Base-by-base conservation (phyloP, 2,888 invertebrate species). In the Prenolepis imparis region DNA sequence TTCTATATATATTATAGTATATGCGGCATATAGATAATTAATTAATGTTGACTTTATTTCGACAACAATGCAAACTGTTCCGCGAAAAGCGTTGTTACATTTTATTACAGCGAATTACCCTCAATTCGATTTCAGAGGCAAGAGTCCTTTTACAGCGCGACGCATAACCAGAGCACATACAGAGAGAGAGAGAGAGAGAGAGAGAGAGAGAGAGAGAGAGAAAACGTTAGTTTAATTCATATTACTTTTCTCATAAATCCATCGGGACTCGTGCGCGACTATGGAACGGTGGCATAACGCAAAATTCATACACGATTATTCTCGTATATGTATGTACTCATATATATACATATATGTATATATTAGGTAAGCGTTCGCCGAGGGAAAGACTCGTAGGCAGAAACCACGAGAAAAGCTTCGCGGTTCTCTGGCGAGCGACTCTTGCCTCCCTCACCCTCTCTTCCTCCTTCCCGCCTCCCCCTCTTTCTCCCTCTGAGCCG, bases 151-250 rank as follows among this genome's bases (percentile, higher is more conserved):
- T 52, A 74, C 68, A 73, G 36, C 8, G 39, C 48, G 24, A 39
- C n/a, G 61, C 41, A 39, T 61, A 21, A 64, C 21, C 61, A 39
- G 57, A 18, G 57, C 82, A 80, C 83, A 91, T 90, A n/a, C 2
- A n/a, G 6, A 52, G 52, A n/a, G n/a, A n/a, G n/a, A 91, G 90
- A n/a, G n/a, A 52, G 6, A 52, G 52, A 8, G 52, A n/a, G 52
- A 48, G 18, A 48, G 18, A 18, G 18, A 4, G 15, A 44, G 12
- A 11, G 15, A 44, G 44, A 15, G 4, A 48, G 18, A 48, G 48
- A 48, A n/a, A 18, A 92, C 92, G 92, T 93, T 92, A 91, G 92
- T 93, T 93, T 93, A 93, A 93, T 93, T 93, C 93, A 92, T 90
- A 92, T 93, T 93, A 93, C 90, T 90, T 91, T 90, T 84, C 91